Evolutionary conservation across 1,140 invertebrate genomes (phyloP).

Genomic region (Idris sp.): DNA sequence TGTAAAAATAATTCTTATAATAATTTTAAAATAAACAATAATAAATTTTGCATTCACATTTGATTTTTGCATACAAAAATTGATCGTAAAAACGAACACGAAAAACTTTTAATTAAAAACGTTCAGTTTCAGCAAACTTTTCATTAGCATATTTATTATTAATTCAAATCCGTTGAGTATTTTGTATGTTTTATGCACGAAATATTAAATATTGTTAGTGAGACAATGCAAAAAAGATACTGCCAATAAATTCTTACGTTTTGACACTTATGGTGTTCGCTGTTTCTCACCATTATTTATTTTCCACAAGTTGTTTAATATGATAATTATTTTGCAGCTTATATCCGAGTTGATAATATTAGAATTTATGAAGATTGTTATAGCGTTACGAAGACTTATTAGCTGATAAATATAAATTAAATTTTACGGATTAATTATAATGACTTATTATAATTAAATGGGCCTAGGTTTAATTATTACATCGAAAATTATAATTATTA

Average conservation of each 20-base stretch:
- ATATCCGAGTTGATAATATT: slow-evolving; percentile 43
- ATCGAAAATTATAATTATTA: slow-evolving; percentile 48
- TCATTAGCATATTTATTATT: slow-evolving; percentile 36
- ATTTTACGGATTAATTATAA: slow-evolving; percentile 37
- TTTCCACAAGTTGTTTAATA: slow-evolving; percentile 34
- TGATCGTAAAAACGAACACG: slow-evolving; percentile 5
- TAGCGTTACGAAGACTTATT: slow-evolving; percentile 22
- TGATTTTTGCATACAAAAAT: slow-evolving; percentile 27
- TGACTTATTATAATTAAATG: no score
- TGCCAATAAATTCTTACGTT: slow-evolving; percentile 47
- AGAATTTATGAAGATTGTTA: slow-evolving; percentile 42
- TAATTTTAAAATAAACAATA: slow-evolving; percentile 45
- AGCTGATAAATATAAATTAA: slow-evolving; percentile 35
- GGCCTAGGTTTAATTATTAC: slow-evolving; percentile 38
- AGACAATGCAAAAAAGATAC: slow-evolving; percentile 34
- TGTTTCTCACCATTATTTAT: slow-evolving; percentile 40
- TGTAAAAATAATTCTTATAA: no score
- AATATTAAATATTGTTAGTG: slow-evolving; percentile 37
- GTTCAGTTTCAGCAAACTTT: slow-evolving; percentile 19
- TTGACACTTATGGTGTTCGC: slow-evolving; percentile 42
- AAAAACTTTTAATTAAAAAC: slow-evolving; percentile 15
- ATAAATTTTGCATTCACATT: slow-evolving; percentile 17
- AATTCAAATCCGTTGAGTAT: slow-evolving; percentile 32
- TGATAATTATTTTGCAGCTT: slow-evolving; percentile 51
- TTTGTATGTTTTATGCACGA: slow-evolving; percentile 22